Evolutionary conservation across 2,888 invertebrate species (phyloP).

Genomic region (Trichacis sp.): DNA sequence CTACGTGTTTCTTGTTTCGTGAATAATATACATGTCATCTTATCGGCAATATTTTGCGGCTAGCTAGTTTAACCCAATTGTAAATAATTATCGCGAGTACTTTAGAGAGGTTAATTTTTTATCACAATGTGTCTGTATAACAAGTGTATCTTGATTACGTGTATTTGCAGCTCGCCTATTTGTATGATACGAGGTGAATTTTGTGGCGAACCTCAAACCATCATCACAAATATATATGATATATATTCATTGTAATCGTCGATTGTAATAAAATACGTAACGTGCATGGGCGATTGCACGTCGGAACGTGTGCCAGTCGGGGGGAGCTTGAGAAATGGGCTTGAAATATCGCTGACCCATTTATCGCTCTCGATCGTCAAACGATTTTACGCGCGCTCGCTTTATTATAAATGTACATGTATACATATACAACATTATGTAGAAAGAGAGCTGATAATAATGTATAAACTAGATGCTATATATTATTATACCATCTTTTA

Average conservation of each 20-base stretch:
- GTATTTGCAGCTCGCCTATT: constrained; percentile 40
- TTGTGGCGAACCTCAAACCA: background rate
- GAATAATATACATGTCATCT: too few relatives aligned
- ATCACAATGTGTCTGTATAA: constrained; percentile 24
- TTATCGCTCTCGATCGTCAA: background rate
- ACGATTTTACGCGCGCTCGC: background rate
- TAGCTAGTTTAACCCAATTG: constrained; percentile 42
- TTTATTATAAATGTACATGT: constrained; percentile 25
- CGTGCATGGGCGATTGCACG: constrained; percentile 2
- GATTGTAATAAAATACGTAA: constrained; percentile 41
- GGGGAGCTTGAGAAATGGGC: background rate
- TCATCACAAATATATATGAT: background rate
- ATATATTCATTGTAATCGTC: too few relatives aligned
- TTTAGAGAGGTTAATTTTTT: constrained; percentile 19
- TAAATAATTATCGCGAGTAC: constrained; percentile 43
- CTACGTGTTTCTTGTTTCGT: background rate
- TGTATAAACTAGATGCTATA: constrained; percentile 44
- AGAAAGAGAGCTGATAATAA: constrained; percentile 26
- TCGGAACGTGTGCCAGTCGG: background rate
- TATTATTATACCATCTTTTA: constrained; percentile 25
- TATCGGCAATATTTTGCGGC: too few relatives aligned
- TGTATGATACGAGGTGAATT: constrained; percentile 16
- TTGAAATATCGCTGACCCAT: background rate
- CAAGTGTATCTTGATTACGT: constrained; percentile 37
- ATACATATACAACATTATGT: constrained; percentile 23